phyloP scores from a whole-genome alignment of 2,888 invertebrate genomes.

The Parnassius glacialis region DNA sequence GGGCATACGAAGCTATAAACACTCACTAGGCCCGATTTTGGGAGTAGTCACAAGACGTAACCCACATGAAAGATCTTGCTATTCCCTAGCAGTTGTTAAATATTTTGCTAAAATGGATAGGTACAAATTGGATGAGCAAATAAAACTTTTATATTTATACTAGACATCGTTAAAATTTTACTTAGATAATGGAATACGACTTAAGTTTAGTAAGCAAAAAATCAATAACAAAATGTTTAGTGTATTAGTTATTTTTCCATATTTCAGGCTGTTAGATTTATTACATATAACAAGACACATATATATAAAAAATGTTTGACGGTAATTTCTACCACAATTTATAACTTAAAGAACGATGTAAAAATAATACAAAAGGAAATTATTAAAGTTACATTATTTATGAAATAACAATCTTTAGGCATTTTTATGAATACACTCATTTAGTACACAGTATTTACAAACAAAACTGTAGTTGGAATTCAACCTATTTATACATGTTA shows the following conservation, averaged over 20 bases:
- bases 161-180: constrained; percentile 66
- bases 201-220: constrained; percentile 66
- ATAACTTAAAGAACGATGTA: too few species aligned
- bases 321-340: neutral
- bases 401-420: too few species aligned
- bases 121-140: constrained; percentile 78
- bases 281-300: too few species aligned
- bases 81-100: constrained; percentile 38
- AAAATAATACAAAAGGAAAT: neutral
- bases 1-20: constrained; percentile 51
- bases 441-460: too few species aligned
- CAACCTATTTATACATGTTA: neutral
- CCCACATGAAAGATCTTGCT: constrained; percentile 30
- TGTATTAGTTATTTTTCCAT: constrained; percentile 16
- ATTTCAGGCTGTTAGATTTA: neutral
- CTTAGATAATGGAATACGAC: constrained; percentile 78
- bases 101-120: constrained; percentile 64
- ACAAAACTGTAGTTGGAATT: neutral
- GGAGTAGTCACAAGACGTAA: constrained; percentile 26
- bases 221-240: constrained; percentile 35
- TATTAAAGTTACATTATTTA: neutral
- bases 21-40: constrained; percentile 55
- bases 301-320: neutral
- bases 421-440: too few species aligned
- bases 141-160: constrained; percentile 65